A percentile compares a stretch with the other conserved stretches of the same genome.
phyloP scores from a whole-genome alignment of 2,797 vertebrate genomes.

The Cygnus olor region DNA sequence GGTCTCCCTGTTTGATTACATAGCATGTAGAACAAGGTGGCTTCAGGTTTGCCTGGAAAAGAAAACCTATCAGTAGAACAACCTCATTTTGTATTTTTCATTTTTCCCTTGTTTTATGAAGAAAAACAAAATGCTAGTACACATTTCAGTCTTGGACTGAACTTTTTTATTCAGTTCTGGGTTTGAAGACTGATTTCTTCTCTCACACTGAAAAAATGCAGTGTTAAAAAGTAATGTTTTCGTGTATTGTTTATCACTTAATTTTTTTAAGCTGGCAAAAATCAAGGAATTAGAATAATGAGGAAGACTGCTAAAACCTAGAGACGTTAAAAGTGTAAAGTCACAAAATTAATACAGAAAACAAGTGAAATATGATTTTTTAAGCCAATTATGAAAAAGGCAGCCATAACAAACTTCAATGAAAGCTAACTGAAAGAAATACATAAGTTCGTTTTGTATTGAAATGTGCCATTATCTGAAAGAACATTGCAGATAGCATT shows the following conservation, averaged over 20 bases:
- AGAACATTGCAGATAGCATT: not conserved
- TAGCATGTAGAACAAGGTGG: not conserved
- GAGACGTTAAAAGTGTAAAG: not conserved
- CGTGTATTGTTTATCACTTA: not conserved
- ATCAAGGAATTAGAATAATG: not conserved
- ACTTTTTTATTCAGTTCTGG: not conserved
- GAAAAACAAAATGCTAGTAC: not conserved
- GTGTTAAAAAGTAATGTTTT: not conserved
- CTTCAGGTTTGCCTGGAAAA: not conserved
- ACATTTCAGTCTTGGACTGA: not conserved
- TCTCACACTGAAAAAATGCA: not conserved
- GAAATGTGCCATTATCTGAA: not conserved
- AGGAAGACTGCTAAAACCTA: not conserved
- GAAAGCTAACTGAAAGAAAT: not conserved
- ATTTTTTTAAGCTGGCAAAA: not conserved
- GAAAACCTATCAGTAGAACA: not conserved
- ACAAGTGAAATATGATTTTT: not conserved
- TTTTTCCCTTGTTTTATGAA: not conserved
- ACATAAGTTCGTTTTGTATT: not conserved
- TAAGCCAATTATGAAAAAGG: not conserved
- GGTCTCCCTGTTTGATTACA: not conserved
- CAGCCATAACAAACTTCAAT: not conserved
- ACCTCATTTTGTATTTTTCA: not conserved
- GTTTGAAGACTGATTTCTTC: not conserved
- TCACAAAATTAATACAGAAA: not conserved